Base-by-base conservation (phyloP, 2,888 invertebrate genomes). In the Drosophila neotestacea region DNA sequence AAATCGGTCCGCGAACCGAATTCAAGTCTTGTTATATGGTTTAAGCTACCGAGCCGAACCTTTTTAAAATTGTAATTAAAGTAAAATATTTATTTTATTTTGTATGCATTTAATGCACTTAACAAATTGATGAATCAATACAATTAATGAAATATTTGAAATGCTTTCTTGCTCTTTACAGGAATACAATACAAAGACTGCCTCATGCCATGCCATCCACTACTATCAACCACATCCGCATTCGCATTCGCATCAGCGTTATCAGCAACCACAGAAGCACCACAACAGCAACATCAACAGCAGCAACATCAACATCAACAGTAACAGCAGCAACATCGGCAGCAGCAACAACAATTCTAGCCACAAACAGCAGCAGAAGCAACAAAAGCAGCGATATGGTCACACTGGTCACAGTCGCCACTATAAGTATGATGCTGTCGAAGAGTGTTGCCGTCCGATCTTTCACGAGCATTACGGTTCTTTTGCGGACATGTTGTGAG, bases 181-280 rank as follows among this genome's bases (percentile, higher is more conserved):
- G 92, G 90, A 92, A 89, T 92, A 92, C 80, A 91, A 92, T 90
- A 83, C 92, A 83, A 92, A 92, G 91, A 92, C 92, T 91, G 92
- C 92, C 85, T 91, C 92, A 90, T 92, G 92, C 88, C 92, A 92
- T 80, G 90, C 92, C 80, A 92, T 90, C 80, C 92, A 92, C 76
- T 92, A 92, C 70, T 92, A 92, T 81, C 90, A 91, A 63, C 88
- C 80, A 52, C 75, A 74, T 61, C 39, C 59, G 66, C 73, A 74
- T 61, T 22, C 36, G 41, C 75, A 74, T 47, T 6, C 50, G 22
- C 44, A 77, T 34, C 74, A 48, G 59, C 73, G 60, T 41, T 58
- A 78, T 36, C 64, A 61, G 54, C 70, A 72, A 59, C 34, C 47
- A 50, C 65, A 71, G 50, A 81, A 84, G 48, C 52, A 42, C 59